Evolutionary conservation across 53 echinoderm and acorn worm genomes (phyloP).

Genomic region (Hippasteria phrygiana): DNA sequence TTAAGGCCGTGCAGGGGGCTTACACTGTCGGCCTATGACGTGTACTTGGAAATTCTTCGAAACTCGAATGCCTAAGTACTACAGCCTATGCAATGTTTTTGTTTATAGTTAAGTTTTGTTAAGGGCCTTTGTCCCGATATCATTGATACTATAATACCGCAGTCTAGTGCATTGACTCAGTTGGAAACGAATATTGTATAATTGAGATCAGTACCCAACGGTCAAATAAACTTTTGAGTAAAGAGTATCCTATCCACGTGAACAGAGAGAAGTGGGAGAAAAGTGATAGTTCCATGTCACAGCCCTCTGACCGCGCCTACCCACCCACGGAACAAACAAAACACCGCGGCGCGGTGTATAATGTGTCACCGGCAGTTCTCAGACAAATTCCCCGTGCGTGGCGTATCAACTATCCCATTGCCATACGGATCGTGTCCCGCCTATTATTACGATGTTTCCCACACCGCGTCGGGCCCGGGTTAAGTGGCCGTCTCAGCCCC

Average conservation of each 20-base stretch:
- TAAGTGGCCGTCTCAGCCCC: constrained; percentile 33
- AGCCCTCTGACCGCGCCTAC: constrained; percentile 28
- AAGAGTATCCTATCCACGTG: background rate
- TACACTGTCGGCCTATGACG: no score
- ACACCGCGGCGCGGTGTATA: background rate
- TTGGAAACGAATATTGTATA: constrained; percentile 36
- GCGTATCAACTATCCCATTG: background rate
- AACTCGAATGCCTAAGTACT: no score
- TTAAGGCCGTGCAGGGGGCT: no score
- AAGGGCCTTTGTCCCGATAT: no score
- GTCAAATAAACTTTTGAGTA: background rate
- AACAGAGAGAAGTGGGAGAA: background rate
- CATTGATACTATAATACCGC: background rate
- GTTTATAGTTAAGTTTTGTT: no score
- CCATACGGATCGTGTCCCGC: constrained; percentile 44
- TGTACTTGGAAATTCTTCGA: no score
- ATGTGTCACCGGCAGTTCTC: constrained; percentile 17
- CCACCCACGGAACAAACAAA: constrained; percentile 4
- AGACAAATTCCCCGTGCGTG: background rate
- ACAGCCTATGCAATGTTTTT: no score
- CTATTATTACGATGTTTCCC: constrained; percentile 25
- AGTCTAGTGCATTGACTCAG: constrained; percentile 8
- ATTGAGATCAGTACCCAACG: background rate
- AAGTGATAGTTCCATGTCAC: background rate
- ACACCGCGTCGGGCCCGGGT: constrained; percentile 3